Evolutionary conservation across 2,113 vertebrate genomes (phyloP).

Genomic region (Eubucco bourcierii): DNA sequence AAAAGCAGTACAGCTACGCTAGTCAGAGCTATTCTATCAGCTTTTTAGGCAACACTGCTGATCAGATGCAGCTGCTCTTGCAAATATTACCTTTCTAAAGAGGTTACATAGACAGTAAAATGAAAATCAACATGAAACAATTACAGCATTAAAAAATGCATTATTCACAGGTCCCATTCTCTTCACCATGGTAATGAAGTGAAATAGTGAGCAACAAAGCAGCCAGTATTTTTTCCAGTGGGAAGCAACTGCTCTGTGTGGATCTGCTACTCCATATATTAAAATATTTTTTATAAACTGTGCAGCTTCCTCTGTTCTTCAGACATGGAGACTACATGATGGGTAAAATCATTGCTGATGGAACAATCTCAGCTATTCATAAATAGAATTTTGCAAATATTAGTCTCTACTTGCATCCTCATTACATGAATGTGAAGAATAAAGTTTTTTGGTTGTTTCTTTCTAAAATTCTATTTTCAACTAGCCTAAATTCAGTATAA

Average conservation of each 20-base stretch:
- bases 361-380: not conserved
- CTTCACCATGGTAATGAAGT: not conserved
- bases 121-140: slow-evolving; percentile 21
- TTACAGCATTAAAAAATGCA: not conserved
- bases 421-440: not conserved
- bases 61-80: not conserved
- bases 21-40: not conserved
- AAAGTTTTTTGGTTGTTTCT: not conserved
- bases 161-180: slow-evolving; percentile 19
- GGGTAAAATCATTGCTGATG: not conserved
- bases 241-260: not conserved
- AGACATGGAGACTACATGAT: not conserved
- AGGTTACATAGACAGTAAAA: not conserved
- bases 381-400: not conserved
- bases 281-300: not conserved
- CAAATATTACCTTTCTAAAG: slow-evolving; percentile 10
- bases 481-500: not conserved
- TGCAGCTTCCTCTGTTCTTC: not conserved
- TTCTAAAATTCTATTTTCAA: not conserved
- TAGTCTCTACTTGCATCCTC: not conserved
- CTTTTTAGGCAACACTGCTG: not conserved
- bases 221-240: slow-evolving; percentile 16
- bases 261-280: not conserved
- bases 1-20: not conserved
- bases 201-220: slow-evolving; percentile 8